Evolutionary conservation across 2,113 vertebrate species (phyloP).

Genomic region (Siphamia tubifer): DNA sequence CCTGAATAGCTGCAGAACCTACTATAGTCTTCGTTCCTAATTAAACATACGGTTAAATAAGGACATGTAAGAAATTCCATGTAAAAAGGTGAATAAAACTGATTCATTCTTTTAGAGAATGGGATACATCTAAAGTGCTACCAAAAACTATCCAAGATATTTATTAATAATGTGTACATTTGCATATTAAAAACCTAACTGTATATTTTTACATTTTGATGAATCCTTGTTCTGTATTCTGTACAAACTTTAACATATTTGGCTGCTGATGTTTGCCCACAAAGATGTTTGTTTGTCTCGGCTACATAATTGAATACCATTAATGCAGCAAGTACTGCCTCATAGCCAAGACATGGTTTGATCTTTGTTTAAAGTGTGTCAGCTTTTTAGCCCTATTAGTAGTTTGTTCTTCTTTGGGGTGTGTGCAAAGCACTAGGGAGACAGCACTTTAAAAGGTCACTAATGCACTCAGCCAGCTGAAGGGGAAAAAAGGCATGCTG

Average conservation of each 20-base stretch:
- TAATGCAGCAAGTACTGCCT: constrained; percentile 44
- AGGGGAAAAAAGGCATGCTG: constrained; percentile 55
- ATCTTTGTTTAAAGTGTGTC: constrained; percentile 68
- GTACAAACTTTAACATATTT: constrained; percentile 29
- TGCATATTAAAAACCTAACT: background rate
- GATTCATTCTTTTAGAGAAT: background rate
- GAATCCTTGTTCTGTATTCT: background rate
- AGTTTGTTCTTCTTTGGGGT: constrained; percentile 58
- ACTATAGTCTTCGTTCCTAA: background rate
- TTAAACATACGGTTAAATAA: no score
- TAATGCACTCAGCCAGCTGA: constrained; percentile 65
- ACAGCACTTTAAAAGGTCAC: constrained; percentile 74
- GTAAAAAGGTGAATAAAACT: background rate
- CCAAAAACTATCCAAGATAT: background rate
- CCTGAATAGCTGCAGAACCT: background rate
- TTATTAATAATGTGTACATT: no score
- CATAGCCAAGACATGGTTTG: constrained; percentile 57
- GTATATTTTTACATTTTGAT: constrained; percentile 1
- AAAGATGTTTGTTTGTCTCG: constrained; percentile 52
- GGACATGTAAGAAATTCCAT: background rate
- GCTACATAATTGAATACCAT: constrained; percentile 62
- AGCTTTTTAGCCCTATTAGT: constrained; percentile 68
- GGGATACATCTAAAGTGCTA: background rate
- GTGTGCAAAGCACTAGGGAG: constrained; percentile 56
- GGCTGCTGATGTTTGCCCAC: constrained; percentile 35